Evolutionary conservation across 2,797 vertebrate species (phyloP).

Genomic region (Micrastur ruficollis): DNA sequence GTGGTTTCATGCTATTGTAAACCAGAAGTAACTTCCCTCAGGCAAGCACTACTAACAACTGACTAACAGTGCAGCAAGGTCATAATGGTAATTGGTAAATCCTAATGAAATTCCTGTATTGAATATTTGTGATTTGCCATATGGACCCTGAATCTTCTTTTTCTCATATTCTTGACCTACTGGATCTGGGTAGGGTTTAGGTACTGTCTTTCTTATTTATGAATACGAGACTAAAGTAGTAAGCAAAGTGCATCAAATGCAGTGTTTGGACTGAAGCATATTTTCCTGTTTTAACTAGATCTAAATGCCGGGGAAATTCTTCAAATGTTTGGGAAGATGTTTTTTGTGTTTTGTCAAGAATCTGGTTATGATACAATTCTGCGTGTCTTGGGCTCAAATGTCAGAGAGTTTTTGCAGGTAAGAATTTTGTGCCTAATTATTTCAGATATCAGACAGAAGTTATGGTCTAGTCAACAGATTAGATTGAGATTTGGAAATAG

Average conservation of each 20-base stretch:
- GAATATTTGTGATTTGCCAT: not conserved
- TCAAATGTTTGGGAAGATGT: slow-evolving; percentile 99
- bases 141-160: not conserved
- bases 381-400: slow-evolving; percentile 94
- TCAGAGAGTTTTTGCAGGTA: slow-evolving; percentile 98
- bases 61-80: fast-evolving
- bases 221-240: not conserved
- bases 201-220: not conserved
- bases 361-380: slow-evolving; percentile 98
- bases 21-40: not conserved
- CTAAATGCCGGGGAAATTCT: slow-evolving; percentile 95
- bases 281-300: slow-evolving; percentile 79
- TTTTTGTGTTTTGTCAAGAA: slow-evolving; percentile 99
- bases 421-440: slow-evolving; percentile 8
- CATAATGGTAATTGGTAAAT: not conserved
- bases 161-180: not conserved
- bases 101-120: not conserved
- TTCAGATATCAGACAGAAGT: not conserved
- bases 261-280: not conserved
- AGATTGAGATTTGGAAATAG: not conserved
- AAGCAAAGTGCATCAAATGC: not conserved
- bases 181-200: not conserved
- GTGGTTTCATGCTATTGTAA: not conserved
- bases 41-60: not conserved
- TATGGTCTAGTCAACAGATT: not conserved